phyloP scores from a whole-genome alignment of 2,888 invertebrate genomes.

The Microplitis manilae region DNA sequence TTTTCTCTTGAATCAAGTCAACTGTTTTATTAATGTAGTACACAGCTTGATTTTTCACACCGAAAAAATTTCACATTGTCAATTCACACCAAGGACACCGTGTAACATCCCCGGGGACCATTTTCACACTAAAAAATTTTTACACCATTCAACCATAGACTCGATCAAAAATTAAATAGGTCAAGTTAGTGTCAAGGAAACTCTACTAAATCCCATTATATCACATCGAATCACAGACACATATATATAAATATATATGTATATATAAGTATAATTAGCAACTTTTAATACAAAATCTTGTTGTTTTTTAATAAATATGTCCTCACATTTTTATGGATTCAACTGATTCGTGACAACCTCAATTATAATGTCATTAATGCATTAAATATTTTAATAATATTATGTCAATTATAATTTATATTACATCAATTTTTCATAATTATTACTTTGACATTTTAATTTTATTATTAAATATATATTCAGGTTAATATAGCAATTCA shows the following conservation, averaged over 20 bases:
- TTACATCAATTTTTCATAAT: too few species aligned
- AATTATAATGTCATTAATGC: neutral
- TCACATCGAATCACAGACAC: neutral
- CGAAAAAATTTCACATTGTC: too few species aligned
- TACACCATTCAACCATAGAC: neutral
- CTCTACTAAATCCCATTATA: neutral
- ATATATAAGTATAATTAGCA: constrained; percentile 52
- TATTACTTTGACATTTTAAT: too few species aligned
- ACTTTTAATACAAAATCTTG: constrained; percentile 59
- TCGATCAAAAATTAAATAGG: neutral
- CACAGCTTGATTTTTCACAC: too few species aligned
- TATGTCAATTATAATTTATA: neutral
- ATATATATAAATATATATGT: neutral
- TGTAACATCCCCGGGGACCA: too few species aligned
- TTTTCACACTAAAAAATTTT: neutral
- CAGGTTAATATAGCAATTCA: too few species aligned
- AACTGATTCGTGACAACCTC: constrained; percentile 45
- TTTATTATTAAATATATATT: too few species aligned
- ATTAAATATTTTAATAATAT: neutral
- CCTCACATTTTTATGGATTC: constrained; percentile 67
- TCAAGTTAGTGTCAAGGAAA: neutral
- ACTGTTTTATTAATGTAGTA: too few species aligned
- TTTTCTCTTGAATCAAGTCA: too few species aligned
- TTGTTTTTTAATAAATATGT: constrained; percentile 20
- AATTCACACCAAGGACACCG: too few species aligned